phyloP scores from a whole-genome alignment of 2,113 vertebrate genomes.

The Podilymbus podiceps region DNA sequence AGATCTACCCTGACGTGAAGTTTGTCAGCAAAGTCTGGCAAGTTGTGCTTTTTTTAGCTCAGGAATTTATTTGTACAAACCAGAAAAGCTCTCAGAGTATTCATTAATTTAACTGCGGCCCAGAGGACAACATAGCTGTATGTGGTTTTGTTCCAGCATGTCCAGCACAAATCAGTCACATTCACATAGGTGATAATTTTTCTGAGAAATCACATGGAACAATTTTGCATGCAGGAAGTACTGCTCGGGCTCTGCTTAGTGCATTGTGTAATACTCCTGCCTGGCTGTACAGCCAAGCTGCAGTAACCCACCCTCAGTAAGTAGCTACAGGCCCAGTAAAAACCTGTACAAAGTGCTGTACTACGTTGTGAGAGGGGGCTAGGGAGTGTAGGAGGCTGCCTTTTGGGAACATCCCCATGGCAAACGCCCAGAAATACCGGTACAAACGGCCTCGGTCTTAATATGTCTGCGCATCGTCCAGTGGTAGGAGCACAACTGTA shows the following conservation, averaged over 20 bases:
- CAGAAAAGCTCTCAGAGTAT: neutral
- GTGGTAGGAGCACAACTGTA: neutral
- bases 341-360: neutral
- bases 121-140: neutral
- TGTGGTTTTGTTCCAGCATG: neutral
- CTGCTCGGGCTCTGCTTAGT: neutral
- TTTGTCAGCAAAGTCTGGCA: neutral
- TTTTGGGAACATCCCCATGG: neutral
- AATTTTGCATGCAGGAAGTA: neutral
- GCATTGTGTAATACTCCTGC: neutral
- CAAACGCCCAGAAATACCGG: neutral
- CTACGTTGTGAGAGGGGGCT: neutral
- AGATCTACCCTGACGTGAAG: neutral
- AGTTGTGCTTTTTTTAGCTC: neutral
- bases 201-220: neutral
- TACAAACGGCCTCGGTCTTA: neutral
- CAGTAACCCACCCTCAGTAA: neutral
- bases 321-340: neutral
- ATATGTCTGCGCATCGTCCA: fast-evolving
- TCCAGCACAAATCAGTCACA: neutral
- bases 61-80: neutral
- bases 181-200: neutral
- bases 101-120: neutral
- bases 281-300: neutral
- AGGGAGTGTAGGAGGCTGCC: neutral